phyloP scores from a whole-genome alignment of 2,797 vertebrate genomes.

The Silurus aristotelis region DNA sequence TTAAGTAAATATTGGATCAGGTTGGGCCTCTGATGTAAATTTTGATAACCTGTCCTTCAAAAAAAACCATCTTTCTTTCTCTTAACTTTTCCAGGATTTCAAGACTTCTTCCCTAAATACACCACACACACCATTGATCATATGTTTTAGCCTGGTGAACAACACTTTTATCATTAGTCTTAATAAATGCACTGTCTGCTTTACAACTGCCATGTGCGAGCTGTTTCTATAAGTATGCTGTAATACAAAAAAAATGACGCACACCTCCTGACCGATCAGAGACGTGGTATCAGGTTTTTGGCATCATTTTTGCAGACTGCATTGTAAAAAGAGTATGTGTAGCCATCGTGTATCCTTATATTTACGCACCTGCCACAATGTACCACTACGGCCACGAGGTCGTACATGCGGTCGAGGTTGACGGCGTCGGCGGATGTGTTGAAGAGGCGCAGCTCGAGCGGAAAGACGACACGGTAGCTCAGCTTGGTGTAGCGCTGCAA shows the following conservation, averaged over 20 bases:
- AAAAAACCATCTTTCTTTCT: too few relatives aligned
- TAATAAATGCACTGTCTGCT: too few relatives aligned
- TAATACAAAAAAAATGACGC: background rate
- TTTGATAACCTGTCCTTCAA: too few relatives aligned
- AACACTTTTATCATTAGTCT: too few relatives aligned
- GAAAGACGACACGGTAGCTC: conserved; percentile 94
- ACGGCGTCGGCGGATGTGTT: conserved; percentile 92
- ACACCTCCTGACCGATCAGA: background rate
- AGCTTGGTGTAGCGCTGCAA: conserved; percentile 96
- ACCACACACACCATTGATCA: too few relatives aligned
- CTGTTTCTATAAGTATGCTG: background rate
- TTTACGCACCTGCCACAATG: conserved; percentile 90
- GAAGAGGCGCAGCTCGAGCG: conserved; percentile 92
- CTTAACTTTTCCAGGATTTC: too few relatives aligned
- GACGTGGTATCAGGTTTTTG: background rate
- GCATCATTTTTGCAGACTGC: background rate
- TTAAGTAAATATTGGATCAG: too few relatives aligned
- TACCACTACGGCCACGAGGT: conserved; percentile 93
- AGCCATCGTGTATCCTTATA: background rate
- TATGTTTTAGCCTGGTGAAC: too few relatives aligned
- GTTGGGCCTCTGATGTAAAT: too few relatives aligned
- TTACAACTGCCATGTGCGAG: too few relatives aligned
- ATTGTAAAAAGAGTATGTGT: conserved; percentile 10
- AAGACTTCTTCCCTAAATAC: too few relatives aligned
- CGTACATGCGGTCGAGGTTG: conserved; percentile 96